These are phyloP conservation scores for Tychaedon coryphoeus DNA, from an alignment of 2,113 vertebrate species.

Conservation along the genomic window DNA sequence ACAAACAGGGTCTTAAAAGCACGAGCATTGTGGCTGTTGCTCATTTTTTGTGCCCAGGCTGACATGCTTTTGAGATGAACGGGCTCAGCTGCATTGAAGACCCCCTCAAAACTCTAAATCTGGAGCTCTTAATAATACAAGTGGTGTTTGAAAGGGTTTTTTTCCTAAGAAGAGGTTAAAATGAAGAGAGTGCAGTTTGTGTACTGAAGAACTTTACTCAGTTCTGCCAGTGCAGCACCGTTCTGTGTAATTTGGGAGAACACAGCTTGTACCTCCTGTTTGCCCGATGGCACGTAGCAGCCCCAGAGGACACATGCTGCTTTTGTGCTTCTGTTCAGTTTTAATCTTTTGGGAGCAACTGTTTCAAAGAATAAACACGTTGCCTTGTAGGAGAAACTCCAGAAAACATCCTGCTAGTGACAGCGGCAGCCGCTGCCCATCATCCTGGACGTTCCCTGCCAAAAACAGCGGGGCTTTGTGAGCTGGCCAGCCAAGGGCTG, in stretches of 20 bases:
- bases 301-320: neutral
- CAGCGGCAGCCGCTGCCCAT: slow-evolving; percentile 20
- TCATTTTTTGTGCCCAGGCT: neutral
- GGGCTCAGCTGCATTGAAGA: neutral
- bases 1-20: fast-evolving
- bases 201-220: neutral
- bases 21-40: neutral
- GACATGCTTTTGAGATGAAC: neutral
- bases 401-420: slow-evolving; percentile 15
- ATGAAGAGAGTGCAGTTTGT: neutral
- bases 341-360: slow-evolving; percentile 51
- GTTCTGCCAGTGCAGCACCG: neutral
- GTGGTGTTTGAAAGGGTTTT: neutral
- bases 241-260: neutral
- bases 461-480: neutral
- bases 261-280: neutral
- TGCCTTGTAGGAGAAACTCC: neutral
- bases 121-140: neutral
- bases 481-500: neutral
- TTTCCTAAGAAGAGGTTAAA: neutral
- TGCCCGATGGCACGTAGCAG: neutral
- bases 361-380: slow-evolving; percentile 24
- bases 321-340: neutral
- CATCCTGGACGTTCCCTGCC: neutral
- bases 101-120: fast-evolving